Percentiles rank a stretch among this genome's conserved stretches.
phyloP scores from a whole-genome alignment of 2,888 invertebrate species.

The Ormyrus nitidulus region DNA sequence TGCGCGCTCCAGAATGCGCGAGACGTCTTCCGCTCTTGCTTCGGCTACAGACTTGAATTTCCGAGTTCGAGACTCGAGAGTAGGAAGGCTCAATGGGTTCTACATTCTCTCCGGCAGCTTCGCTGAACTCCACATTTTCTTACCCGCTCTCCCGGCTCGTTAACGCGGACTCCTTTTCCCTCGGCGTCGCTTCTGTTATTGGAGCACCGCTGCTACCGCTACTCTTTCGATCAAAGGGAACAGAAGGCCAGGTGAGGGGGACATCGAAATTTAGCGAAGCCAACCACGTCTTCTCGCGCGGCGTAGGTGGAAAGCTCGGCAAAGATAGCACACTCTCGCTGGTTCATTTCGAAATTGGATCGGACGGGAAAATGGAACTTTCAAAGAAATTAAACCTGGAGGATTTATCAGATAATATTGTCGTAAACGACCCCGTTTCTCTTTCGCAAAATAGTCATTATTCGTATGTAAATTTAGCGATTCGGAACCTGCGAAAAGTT shows the following conservation, averaged over 20 bases:
- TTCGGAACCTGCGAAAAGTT: no score
- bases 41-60: neutral
- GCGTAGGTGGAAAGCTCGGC: constrained; percentile 27
- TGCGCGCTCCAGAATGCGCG: neutral
- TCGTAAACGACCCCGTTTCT: no score
- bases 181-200: neutral
- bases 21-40: neutral
- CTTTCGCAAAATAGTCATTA: no score
- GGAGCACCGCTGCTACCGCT: neutral
- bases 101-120: neutral
- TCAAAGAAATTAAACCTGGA: neutral
- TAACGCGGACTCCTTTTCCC: constrained; percentile 1
- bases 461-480: no score
- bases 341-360: constrained; percentile 12
- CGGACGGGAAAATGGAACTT: neutral
- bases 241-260: neutral
- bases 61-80: neutral
- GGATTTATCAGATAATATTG: no score
- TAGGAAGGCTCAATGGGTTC: neutral
- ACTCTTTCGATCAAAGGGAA: constrained; percentile 17
- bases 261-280: constrained; percentile 21
- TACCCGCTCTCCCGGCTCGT: neutral
- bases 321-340: neutral
- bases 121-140: constrained; percentile 24
- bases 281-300: neutral